Conservation (phyloP, 30 jellyfish, hydroid and myxozoan genomes). For the Clytia hemisphaerica region DNA sequence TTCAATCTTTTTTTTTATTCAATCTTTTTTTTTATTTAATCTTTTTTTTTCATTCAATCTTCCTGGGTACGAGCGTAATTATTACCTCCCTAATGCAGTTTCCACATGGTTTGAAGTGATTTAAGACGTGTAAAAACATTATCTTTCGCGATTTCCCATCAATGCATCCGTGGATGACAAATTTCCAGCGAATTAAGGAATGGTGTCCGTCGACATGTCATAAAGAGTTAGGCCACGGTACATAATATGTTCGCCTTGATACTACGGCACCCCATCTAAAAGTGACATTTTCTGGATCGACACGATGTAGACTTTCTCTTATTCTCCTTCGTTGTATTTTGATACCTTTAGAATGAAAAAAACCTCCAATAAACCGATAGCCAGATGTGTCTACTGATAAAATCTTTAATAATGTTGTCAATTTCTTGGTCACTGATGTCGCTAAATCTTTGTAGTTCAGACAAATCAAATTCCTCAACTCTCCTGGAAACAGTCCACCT, state of each 20-base stretch:
- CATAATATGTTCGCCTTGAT: conserved; percentile 11
- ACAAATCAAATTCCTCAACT: conserved; percentile 38
- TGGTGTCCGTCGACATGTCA: too few species aligned
- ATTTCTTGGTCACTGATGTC: conserved; percentile 30
- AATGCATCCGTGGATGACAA: too few species aligned
- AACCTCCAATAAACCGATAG: neutral
- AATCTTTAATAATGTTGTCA: conserved; percentile 24
- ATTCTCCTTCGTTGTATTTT: conserved; percentile 12
- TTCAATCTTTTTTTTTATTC: too few species aligned
- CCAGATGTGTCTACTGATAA: conserved; percentile 18
- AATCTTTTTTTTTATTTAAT: too few species aligned
- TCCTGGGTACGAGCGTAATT: too few species aligned
- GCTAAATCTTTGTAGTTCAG: conserved; percentile 21
- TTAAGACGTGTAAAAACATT: too few species aligned
- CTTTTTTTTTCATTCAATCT: too few species aligned
- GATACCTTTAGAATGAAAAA: conserved; percentile 12
- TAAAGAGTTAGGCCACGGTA: conserved; percentile 58
- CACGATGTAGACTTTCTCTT: conserved; percentile 13
- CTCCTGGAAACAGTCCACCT: conserved; percentile 53
- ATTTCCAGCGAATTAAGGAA: too few species aligned
- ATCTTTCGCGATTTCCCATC: too few species aligned
- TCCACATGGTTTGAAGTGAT: too few species aligned
- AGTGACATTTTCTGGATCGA: conserved; percentile 36
- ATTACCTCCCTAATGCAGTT: too few species aligned
- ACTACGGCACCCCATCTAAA: conserved; percentile 10